Percentiles rank a stretch among this genome's conserved stretches.
phyloP scores from a whole-genome alignment of 2,888 invertebrate species.

The Halocaridina rubra region DNA sequence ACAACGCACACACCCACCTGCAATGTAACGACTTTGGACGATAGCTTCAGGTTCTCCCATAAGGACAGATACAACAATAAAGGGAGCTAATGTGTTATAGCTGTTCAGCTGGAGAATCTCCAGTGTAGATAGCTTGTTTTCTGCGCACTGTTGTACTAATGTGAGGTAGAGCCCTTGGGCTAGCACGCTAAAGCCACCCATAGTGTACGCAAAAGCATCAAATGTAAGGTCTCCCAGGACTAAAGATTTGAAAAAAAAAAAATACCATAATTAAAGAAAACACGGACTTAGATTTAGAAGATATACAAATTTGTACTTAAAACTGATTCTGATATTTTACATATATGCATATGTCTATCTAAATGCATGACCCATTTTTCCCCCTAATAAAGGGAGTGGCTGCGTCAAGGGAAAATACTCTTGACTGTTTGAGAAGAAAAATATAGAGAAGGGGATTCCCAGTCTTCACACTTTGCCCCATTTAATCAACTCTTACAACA shows the following conservation, averaged over 20 bases:
- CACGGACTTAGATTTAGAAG: too few species aligned
- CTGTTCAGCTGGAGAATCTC: slow-evolving; percentile 63
- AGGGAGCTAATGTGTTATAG: slow-evolving; percentile 62
- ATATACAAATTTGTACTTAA: background rate
- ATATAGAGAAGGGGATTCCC: too few species aligned
- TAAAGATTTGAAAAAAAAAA: slow-evolving; percentile 62
- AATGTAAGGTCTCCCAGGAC: slow-evolving; percentile 69
- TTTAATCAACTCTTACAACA: too few species aligned
- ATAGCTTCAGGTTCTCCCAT: slow-evolving; percentile 58
- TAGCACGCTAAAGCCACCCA: slow-evolving; percentile 68
- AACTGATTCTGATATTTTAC: too few species aligned
- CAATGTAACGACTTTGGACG: slow-evolving; percentile 25
- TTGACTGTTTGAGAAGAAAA: too few species aligned
- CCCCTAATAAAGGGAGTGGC: too few species aligned
- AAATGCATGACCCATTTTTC: too few species aligned
- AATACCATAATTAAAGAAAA: too few species aligned
- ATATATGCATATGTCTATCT: too few species aligned
- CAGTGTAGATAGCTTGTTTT: slow-evolving; percentile 44
- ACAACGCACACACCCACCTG: slow-evolving; percentile 30
- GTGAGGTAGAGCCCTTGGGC: slow-evolving; percentile 70
- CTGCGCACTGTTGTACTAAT: slow-evolving; percentile 67
- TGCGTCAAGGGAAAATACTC: too few species aligned
- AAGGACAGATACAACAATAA: slow-evolving; percentile 48
- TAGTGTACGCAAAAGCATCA: slow-evolving; percentile 67
- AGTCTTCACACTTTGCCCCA: too few species aligned